A percentile compares a stretch with the other conserved stretches of the same genome.
These are phyloP conservation scores for Tribolium castaneum DNA, from an alignment of 1,140 invertebrate species.

Conservation along the genomic window DNA sequence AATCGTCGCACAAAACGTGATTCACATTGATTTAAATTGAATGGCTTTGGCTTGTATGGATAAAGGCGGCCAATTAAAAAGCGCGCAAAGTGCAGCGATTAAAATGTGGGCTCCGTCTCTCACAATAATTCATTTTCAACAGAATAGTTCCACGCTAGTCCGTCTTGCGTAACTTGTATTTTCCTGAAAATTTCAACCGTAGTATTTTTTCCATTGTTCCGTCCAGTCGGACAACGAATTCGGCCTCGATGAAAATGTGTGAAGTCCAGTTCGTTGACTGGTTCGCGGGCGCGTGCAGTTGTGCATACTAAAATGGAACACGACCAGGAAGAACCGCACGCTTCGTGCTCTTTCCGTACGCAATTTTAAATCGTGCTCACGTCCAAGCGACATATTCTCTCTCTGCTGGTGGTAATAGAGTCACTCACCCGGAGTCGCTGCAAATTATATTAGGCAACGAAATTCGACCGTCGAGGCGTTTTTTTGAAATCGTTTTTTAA, in stretches of 20 bases:
- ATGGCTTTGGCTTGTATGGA: slow-evolving; percentile 1
- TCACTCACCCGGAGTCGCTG: slow-evolving; percentile 20
- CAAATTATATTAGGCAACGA: slow-evolving; percentile 31
- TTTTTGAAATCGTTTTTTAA: no score
- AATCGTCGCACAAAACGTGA: neutral
- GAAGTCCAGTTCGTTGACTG: slow-evolving; percentile 34
- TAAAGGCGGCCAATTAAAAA: neutral
- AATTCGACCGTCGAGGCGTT: slow-evolving; percentile 12
- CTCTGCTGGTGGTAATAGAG: slow-evolving; percentile 27
- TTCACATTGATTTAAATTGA: slow-evolving; percentile 12
- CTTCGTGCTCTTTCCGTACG: slow-evolving; percentile 30
- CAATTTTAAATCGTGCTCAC: slow-evolving; percentile 30
- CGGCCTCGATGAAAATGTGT: neutral
- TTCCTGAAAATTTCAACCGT: neutral
- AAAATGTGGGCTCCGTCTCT: neutral
- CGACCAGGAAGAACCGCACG: slow-evolving; percentile 27
- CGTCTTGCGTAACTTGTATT: neutral
- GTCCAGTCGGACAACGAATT: neutral
- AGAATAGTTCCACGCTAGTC: neutral
- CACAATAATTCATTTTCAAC: neutral
- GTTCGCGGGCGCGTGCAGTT: slow-evolving; percentile 4
- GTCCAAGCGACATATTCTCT: slow-evolving; percentile 29
- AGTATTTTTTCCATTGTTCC: neutral
- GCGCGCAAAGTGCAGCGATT: neutral
- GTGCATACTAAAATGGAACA: slow-evolving; percentile 26